Percentiles rank a stretch among this genome's conserved stretches.
Conservation (phyloP, 2,797 vertebrate species). For the Hephaestus fuliginosus region DNA sequence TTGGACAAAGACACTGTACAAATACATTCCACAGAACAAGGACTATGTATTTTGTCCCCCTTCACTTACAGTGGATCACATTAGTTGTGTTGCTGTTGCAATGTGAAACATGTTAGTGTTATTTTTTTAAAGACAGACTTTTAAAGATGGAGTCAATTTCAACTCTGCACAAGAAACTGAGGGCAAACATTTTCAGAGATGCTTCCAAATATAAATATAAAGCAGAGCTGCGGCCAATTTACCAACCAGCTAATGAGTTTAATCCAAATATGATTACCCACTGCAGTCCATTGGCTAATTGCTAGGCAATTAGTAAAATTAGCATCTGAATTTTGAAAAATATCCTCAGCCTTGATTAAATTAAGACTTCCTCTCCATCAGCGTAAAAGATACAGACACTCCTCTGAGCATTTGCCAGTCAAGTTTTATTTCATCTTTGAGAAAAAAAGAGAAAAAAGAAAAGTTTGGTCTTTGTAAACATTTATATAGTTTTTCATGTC, state of each 20-base stretch:
- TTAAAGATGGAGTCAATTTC: neutral
- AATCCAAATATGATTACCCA: constrained; percentile 10
- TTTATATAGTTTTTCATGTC: constrained; percentile 70
- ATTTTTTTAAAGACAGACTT: no score
- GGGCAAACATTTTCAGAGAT: neutral
- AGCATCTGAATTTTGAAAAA: constrained; percentile 18
- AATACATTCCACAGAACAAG: no score
- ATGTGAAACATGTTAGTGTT: no score
- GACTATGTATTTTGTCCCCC: no score
- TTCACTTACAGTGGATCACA: neutral
- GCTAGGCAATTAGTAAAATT: neutral
- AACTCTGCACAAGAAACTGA: neutral
- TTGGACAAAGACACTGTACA: no score
- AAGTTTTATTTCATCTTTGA: constrained; percentile 76
- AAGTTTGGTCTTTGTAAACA: constrained; percentile 78
- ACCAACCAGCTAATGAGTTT: neutral
- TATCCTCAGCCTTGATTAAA: neutral
- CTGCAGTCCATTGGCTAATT: constrained; percentile 21
- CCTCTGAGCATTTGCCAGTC: constrained; percentile 56
- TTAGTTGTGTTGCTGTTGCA: no score
- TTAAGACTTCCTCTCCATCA: neutral
- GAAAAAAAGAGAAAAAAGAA: constrained; percentile 58
- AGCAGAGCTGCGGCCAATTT: neutral
- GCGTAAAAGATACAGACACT: constrained; percentile 21
- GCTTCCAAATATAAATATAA: neutral